Percentiles rank a stretch among this genome's conserved stretches.
Evolutionary conservation across 1,140 invertebrate genomes (phyloP).

Genomic region (Tetragnatha versicolor): DNA sequence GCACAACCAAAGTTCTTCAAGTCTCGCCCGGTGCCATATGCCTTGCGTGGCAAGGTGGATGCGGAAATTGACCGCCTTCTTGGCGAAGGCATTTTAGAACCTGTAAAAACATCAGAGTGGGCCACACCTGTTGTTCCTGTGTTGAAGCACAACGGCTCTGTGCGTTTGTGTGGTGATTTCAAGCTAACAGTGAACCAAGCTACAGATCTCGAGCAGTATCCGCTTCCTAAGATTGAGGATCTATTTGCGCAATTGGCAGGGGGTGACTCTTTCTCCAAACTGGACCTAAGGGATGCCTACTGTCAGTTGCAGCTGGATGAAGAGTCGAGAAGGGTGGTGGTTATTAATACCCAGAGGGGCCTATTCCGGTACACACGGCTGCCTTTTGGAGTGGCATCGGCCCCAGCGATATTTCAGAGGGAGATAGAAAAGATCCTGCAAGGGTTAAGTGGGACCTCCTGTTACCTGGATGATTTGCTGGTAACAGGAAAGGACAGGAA

Average conservation of each 20-base stretch:
- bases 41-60: slow-evolving; percentile 62
- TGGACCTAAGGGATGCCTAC: slow-evolving; percentile 59
- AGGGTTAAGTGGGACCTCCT: not conserved
- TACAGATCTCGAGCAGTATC: slow-evolving; percentile 39
- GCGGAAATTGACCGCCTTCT: slow-evolving; percentile 62
- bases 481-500: no score
- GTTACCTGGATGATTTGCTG: no score
- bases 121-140: slow-evolving; percentile 67
- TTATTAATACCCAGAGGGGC: slow-evolving; percentile 60
- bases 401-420: no score
- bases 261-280: slow-evolving; percentile 57
- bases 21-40: slow-evolving; percentile 62
- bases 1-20: no score
- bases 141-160: no score
- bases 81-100: slow-evolving; percentile 61
- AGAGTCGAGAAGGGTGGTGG: slow-evolving; percentile 56
- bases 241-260: slow-evolving; percentile 54
- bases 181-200: slow-evolving; percentile 1
- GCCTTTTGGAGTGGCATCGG: no score
- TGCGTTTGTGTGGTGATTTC: no score
- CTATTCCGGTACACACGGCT: slow-evolving; percentile 54
- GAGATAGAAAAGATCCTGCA: no score
- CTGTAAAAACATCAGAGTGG: slow-evolving; percentile 65
- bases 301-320: slow-evolving; percentile 59
- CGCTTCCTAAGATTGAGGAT: slow-evolving; percentile 58